Conservation (phyloP, 2,888 invertebrate species). For the Trissonchulus latispiculum region DNA sequence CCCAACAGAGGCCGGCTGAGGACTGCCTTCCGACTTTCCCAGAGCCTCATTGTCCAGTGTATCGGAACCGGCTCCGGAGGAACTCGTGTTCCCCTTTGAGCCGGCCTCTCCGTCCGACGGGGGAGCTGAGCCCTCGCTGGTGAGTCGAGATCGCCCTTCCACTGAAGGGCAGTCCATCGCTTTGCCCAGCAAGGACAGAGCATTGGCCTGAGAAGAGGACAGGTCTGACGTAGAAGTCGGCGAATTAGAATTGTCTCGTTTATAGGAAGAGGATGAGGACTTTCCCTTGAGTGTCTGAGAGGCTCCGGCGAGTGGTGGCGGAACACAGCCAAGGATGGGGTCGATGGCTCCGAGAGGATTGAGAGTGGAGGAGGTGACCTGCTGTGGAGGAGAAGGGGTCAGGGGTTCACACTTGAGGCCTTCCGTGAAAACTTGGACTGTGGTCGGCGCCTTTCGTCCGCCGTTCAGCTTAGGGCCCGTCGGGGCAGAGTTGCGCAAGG, state of each 20-base stretch:
- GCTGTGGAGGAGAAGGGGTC: background rate
- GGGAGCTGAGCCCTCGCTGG: background rate
- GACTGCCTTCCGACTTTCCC: background rate
- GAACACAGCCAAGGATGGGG: background rate
- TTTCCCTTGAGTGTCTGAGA: too few relatives aligned
- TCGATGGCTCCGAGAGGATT: background rate
- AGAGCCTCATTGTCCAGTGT: too few relatives aligned
- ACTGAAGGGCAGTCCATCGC: too few relatives aligned
- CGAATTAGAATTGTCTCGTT: conserved; percentile 16
- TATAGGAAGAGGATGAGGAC: too few relatives aligned
- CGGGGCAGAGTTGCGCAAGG: background rate
- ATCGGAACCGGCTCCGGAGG: background rate
- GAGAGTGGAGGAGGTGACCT: background rate
- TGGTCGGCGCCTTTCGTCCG: too few relatives aligned
- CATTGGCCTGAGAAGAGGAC: background rate
- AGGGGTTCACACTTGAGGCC: background rate
- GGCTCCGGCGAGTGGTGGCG: background rate
- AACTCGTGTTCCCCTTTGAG: background rate
- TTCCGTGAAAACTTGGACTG: background rate
- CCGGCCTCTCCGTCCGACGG: background rate
- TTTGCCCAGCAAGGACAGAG: background rate
- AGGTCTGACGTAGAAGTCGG: conserved; percentile 14
- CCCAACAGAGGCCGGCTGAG: background rate
- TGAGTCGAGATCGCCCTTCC: background rate
- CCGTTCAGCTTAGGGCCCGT: too few relatives aligned